phyloP scores from a whole-genome alignment of 2,797 vertebrate species.

The Sebastes hubbsi region DNA sequence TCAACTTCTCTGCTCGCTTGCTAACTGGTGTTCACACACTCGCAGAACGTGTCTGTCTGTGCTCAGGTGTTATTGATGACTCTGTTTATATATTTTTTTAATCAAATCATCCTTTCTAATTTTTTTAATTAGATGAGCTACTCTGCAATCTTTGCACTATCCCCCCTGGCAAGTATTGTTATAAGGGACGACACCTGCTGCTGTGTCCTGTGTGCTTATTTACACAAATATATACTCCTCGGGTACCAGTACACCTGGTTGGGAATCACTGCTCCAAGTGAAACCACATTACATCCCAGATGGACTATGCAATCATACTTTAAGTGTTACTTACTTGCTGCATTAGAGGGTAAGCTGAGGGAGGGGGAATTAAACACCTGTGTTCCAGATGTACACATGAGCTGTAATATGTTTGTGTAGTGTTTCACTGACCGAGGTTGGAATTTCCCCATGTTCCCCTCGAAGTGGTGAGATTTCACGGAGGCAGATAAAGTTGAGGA shows the following conservation, averaged over 20 bases:
- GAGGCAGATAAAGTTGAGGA: conserved; percentile 33
- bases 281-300: conserved; percentile 45
- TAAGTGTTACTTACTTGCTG: conserved; percentile 9
- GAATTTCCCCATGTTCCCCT: conserved; percentile 6
- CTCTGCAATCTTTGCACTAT: neutral
- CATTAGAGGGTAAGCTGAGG: neutral
- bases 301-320: conserved; percentile 10
- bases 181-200: neutral
- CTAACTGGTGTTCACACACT: neutral
- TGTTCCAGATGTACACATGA: conserved; percentile 38
- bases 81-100: neutral
- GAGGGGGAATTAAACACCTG: neutral
- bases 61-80: neutral
- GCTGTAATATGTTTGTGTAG: neutral
- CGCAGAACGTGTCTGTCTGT: neutral
- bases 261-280: conserved; percentile 2
- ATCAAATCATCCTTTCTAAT: neutral
- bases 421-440: conserved; percentile 3
- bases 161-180: neutral
- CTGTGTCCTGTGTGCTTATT: neutral
- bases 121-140: neutral
- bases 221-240: neutral
- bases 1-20: neutral
- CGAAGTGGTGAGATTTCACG: conserved; percentile 35
- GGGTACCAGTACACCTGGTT: neutral